Base-by-base conservation (phyloP, 2,113 vertebrate genomes). In the Seriola quinqueradiata region DNA sequence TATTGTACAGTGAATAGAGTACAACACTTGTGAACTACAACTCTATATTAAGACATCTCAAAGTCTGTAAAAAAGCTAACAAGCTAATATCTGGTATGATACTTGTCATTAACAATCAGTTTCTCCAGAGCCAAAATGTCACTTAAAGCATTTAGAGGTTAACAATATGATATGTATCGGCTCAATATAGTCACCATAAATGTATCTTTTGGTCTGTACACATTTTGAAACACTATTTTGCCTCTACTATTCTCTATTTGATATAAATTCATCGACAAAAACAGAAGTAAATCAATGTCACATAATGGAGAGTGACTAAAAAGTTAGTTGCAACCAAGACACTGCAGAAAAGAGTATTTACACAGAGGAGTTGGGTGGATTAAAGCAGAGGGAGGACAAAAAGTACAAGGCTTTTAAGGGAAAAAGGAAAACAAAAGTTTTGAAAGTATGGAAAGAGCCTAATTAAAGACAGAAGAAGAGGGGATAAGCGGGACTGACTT, bases 311-410 rank as follows among this genome's bases (percentile, higher is more conserved):
- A 80, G 55, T 76, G 61, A 36, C 59, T 76, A 73, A 77, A 67
- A 84, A 38, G 23, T 42, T 66, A 32, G 60, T 60, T 74, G 48
- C 34, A 32, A 86, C 25, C 23, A 75, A 85, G 71, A 88, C 73
- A 86, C 73, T 79, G 80, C 63, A 59, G 68, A 84, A 32, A 84
- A 42, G 46, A 86, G 32, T 92, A 95, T 93, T 91, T 92, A 94
- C 93, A 93, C 48, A 55, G n/a, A 59, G n/a, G 38, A n/a, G 12
- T 6, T 4, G 17, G 59, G 54, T 40, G 54, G 44, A 69, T 23
- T 63, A 21, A 86, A 84, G 84, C 48, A 75, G 77, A 81, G 78
- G 17, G 52, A 8, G 0, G 61, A 79, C 34, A 83, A 70, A 42
- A 3, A 28, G 76, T 50, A n/a, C 57, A 55, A 82, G n/a, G 21